These are phyloP conservation scores for Nannospalax galili DNA, from an alignment of 2,113 vertebrate species.

Conservation along the genomic window DNA sequence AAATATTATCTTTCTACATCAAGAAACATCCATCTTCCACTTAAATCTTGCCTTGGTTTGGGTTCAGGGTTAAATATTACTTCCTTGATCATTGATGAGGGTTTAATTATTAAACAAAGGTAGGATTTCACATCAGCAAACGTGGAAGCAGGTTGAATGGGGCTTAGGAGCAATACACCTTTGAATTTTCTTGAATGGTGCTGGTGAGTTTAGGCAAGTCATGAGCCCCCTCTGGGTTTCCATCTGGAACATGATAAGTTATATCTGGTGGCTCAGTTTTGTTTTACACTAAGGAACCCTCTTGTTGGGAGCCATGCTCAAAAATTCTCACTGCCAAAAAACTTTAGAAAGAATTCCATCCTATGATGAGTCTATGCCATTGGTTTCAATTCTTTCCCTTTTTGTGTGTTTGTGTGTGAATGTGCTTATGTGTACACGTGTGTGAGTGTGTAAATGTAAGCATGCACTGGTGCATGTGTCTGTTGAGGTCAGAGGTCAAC, in stretches of 20 bases:
- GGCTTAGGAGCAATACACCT: neutral
- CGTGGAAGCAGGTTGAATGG: neutral
- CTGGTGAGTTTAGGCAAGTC: neutral
- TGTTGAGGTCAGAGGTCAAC: neutral
- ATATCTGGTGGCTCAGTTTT: neutral
- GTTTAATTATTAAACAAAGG: slow-evolving; percentile 32
- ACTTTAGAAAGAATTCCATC: slow-evolving; percentile 20
- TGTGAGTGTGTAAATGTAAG: no score
- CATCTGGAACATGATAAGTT: neutral
- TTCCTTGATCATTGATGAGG: slow-evolving; percentile 49
- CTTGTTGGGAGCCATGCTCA: neutral
- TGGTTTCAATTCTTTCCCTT: neutral
- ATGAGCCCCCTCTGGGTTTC: neutral
- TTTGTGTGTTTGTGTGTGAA: neutral
- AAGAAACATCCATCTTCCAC: slow-evolving; percentile 52
- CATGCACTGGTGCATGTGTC: neutral
- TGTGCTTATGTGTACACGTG: neutral
- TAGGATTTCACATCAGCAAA: slow-evolving; percentile 24
- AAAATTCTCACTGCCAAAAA: slow-evolving; percentile 23
- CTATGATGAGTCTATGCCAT: neutral
- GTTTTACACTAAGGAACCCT: neutral
- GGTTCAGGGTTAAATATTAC: slow-evolving; percentile 38
- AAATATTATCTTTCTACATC: slow-evolving; percentile 58
- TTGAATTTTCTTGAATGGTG: slow-evolving; percentile 6
- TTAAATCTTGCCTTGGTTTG: slow-evolving; percentile 37